These are phyloP conservation scores for Tachina lurida DNA, from an alignment of 2,888 invertebrate genomes.

Conservation along the genomic window DNA sequence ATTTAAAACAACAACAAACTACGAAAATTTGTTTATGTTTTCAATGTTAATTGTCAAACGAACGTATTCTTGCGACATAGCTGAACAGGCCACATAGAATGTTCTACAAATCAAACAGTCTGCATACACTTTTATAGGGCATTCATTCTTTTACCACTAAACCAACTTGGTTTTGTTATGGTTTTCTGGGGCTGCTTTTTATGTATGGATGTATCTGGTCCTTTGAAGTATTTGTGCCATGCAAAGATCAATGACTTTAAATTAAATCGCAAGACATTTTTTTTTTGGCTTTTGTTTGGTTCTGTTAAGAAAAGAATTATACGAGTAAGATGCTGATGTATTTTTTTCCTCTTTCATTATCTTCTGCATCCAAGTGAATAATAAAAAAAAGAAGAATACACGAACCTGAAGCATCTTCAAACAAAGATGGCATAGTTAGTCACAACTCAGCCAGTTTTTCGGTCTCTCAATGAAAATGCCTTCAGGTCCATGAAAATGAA, in stretches of 20 bases:
- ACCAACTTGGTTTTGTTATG: constrained; percentile 8
- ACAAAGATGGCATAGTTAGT: constrained; percentile 55
- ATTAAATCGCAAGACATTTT: constrained; percentile 49
- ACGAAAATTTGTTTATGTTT: no score
- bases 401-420: constrained; percentile 33
- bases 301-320: constrained; percentile 29
- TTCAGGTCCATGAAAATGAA: constrained; percentile 27
- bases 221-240: constrained; percentile 65
- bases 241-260: constrained; percentile 71
- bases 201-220: constrained; percentile 21
- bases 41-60: no score
- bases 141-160: neutral
- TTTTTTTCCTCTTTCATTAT: constrained; percentile 12
- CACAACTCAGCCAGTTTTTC: neutral
- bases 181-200: constrained; percentile 25
- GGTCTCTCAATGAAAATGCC: constrained; percentile 34
- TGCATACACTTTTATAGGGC: neutral
- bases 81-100: no score
- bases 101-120: neutral
- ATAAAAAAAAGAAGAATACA: neutral
- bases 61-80: no score
- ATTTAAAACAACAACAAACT: no score
- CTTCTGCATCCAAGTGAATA: constrained; percentile 3
- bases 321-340: constrained; percentile 34
- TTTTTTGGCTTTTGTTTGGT: neutral